A percentile compares a stretch with the other conserved stretches of the same genome.
Conservation (phyloP, 2,888 invertebrate genomes). For the Frankliniella fusca region DNA sequence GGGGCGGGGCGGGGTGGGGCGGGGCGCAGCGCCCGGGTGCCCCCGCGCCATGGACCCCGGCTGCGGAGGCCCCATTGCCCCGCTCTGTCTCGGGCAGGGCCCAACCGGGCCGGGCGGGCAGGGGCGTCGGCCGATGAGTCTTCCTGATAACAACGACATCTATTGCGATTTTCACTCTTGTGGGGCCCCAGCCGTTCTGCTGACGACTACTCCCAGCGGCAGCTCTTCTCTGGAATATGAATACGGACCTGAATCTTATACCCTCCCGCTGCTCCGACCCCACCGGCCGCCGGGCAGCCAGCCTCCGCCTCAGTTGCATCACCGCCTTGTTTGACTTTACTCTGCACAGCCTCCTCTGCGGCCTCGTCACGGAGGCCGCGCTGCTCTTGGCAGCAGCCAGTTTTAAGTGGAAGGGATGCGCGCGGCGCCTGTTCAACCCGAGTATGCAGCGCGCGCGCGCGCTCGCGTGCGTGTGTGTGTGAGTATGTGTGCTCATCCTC, state of each 20-base stretch:
- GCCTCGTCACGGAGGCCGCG: not conserved
- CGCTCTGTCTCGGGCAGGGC: not conserved
- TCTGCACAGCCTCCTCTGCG: not conserved
- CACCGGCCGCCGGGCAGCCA: not conserved
- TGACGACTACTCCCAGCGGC: not conserved
- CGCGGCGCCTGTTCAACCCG: too few relatives aligned
- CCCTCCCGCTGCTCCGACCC: not conserved
- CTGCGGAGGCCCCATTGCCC: too few relatives aligned
- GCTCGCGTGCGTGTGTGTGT: too few relatives aligned
- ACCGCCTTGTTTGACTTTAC: not conserved
- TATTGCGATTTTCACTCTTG: conserved; percentile 20
- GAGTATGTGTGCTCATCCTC: too few relatives aligned
- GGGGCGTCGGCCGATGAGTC: not conserved
- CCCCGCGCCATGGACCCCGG: too few relatives aligned
- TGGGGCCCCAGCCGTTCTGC: not conserved
- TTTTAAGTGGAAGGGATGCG: not conserved
- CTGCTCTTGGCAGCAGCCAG: not conserved
- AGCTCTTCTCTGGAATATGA: not conserved
- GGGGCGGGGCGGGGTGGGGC: too few relatives aligned
- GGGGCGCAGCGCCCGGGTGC: too few relatives aligned
- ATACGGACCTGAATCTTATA: not conserved
- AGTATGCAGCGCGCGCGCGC: too few relatives aligned
- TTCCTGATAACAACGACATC: not conserved
- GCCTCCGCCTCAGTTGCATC: not conserved
- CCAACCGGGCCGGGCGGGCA: not conserved